Evolutionary conservation across 2,797 vertebrate genomes (phyloP), one percentile per base, ranked within the genome.

Genomic region (Sylvia borin): DNA sequence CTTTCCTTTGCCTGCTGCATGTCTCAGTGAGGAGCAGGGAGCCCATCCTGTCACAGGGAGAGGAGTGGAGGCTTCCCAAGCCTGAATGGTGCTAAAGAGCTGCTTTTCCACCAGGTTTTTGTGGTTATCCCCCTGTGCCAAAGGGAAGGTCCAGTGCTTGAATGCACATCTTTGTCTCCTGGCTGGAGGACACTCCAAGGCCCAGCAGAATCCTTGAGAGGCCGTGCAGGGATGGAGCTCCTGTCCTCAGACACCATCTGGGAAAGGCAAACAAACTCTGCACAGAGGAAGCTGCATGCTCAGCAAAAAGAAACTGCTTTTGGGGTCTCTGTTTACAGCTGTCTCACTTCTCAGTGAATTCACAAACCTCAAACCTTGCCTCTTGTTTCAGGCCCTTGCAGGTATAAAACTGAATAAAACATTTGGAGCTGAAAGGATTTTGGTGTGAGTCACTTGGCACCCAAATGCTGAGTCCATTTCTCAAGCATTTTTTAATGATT

Each of bases 1-100:
- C 1, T 43, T 60, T 57, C 21, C 24, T 31, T 5, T 31, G 7
- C 22, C 36, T 31, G n/a, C 40, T 42, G 25, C 0, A 0, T 0
- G 0, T 54, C 75, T 50, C 61, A 40, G n/a, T 7, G 45, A 64
- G 74, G n/a, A 61, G 45, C 32, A 53, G 32, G 15, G 11, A 54
- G 47, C 18, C 18, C 25, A 32, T 21, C 27, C 47, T 17, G 32
- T 51, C 42, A 40, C 34, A 36, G 26, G 1, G 22, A 65, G 38
- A 58, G 55, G 16, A 70, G 20, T 8, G 1, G 70, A 66, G 11
- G 7, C 40, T 40, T 40, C 40, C 40, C 40, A 40, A 40, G 40
- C 19, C 53, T 34, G 24, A 26, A 7, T 8, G 65, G 18, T 29
- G n/a, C 53, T 58, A 1, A 67, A 22, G 34, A 79, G 26, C 25